Evolutionary conservation across 1,140 invertebrate genomes (phyloP), one percentile per base, ranked within the genome.

Genomic region (Helicoverpa zea): DNA sequence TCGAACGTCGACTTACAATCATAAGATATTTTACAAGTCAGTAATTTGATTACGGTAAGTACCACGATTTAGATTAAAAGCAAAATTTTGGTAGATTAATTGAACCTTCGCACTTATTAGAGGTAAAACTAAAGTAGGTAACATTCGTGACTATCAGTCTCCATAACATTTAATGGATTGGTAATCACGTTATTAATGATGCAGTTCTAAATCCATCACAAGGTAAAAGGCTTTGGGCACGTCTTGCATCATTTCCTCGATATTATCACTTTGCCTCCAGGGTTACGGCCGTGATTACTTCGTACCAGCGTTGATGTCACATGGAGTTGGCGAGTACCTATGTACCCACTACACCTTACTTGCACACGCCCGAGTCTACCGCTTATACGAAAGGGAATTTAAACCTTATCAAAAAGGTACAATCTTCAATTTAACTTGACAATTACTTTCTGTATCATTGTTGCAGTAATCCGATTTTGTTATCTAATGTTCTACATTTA

Each of bases 381-480:
- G 95, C 84, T 93, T 97, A 56, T 98, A 97, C 84, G 93, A 97
- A 74, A 91, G 96, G 14, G 90, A 96, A 75, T 98, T 96, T 86
- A 95, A 96, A 85, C 51, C 90, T 5, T 85, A 83, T 7, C 96
- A 97, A 85, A 94, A 96, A 84, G 97, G 97, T 94, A 90, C 12
- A 18, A 16, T 59, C 18, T 59, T 59, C 29, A 18, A 7, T 9
- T 54, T 54, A n/a, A 13, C 14, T 54, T 54, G 14, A 54, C 12
- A n/a, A n/a, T 68, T 30, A 43, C 30, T 43, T 63, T 43, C 61
- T 30, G 30, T 63, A 30, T 63, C 14, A 63, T 63, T 63, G 12
- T 63, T 14, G 59, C 59, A 61, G 13, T 63, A 30, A 35, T 63
- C 35, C 30, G 29, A 35, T 13, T 30, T 63, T 12, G 12, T 63